Conservation (phyloP, 2,113 vertebrate genomes). For the Ciconia stormi region DNA sequence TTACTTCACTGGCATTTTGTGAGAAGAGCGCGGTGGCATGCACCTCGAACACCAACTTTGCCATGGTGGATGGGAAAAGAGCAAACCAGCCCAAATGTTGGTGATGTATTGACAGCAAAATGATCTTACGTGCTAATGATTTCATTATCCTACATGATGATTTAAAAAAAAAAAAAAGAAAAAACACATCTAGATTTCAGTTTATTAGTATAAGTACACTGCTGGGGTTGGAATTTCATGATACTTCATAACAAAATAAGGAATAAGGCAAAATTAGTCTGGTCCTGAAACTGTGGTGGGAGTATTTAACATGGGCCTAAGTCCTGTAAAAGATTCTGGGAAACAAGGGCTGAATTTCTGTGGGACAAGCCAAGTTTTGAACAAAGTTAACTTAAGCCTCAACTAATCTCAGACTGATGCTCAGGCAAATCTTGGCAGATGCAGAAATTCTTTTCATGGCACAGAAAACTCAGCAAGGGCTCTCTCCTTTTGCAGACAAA, state of each 20-base stretch:
- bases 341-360: background rate
- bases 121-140: background rate
- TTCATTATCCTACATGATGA: background rate
- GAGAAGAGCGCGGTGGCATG: background rate
- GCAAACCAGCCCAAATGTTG: background rate
- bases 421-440: background rate
- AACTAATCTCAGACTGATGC: background rate
- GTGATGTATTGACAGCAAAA: background rate
- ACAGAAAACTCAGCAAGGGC: background rate
- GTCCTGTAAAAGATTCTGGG: background rate
- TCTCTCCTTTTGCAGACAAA: background rate
- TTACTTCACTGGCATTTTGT: background rate
- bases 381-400: background rate
- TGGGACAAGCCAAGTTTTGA: background rate
- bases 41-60: rapidly evolving
- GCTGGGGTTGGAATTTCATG: background rate
- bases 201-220: background rate
- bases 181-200: background rate
- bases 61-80: background rate
- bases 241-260: background rate
- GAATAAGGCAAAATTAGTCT: background rate
- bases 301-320: background rate
- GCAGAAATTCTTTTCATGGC: background rate
- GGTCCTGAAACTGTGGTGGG: background rate
- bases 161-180: background rate